phyloP scores from a whole-genome alignment of 2,113 vertebrate species.

The Sinocyclocheilus anshuiensis region DNA sequence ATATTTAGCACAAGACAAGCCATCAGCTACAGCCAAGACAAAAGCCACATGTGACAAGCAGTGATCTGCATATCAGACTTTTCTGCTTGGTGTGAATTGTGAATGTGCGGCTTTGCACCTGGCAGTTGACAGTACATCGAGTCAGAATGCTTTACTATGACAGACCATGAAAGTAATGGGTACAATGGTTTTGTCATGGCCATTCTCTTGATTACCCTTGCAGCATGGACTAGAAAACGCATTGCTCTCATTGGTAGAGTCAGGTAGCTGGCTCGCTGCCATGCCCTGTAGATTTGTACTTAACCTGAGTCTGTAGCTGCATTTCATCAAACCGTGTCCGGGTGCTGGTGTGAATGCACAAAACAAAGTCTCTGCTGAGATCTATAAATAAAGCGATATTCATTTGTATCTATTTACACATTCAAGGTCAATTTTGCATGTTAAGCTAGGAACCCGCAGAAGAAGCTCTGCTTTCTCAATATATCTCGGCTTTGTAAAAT shows the following conservation, averaged over 20 bases:
- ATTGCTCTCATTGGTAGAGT: constrained; percentile 36
- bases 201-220: constrained; percentile 41
- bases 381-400: constrained; percentile 31
- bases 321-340: constrained; percentile 31
- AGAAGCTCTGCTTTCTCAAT: neutral
- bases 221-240: constrained; percentile 19
- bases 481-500: neutral
- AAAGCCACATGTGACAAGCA: constrained; percentile 12
- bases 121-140: neutral
- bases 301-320: constrained; percentile 24
- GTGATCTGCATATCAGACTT: constrained; percentile 13
- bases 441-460: neutral
- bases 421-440: constrained; percentile 27
- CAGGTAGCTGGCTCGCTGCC: constrained; percentile 33
- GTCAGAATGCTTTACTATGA: constrained; percentile 14
- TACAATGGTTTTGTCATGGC: constrained; percentile 29
- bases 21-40: neutral
- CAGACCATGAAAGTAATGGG: constrained; percentile 17
- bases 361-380: constrained; percentile 1
- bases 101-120: constrained; percentile 5
- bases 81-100: constrained; percentile 9
- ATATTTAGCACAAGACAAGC: neutral
- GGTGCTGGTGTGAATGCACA: constrained; percentile 26
- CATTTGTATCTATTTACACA: constrained; percentile 27
- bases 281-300: constrained; percentile 39